Percentiles rank a stretch among this genome's conserved stretches.
These are phyloP conservation scores for Nyctereutes procyonoides DNA, from an alignment of 2,113 vertebrate species.

Conservation along the genomic window DNA sequence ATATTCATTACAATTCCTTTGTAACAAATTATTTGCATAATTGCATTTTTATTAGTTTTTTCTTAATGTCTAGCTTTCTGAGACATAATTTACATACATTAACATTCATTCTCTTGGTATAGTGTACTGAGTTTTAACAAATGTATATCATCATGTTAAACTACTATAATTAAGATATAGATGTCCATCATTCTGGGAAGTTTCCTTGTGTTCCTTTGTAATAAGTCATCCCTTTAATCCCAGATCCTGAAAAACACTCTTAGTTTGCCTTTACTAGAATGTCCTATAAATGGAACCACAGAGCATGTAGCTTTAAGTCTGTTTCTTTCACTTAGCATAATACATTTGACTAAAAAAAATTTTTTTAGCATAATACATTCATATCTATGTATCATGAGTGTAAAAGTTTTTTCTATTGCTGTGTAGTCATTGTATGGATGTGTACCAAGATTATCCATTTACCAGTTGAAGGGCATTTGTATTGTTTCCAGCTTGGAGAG, in stretches of 20 bases:
- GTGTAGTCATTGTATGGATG: neutral
- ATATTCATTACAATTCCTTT: neutral
- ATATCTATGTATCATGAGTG: neutral
- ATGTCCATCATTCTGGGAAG: neutral
- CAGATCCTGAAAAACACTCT: neutral
- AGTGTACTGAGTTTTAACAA: neutral
- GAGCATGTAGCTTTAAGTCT: neutral
- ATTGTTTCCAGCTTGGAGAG: neutral
- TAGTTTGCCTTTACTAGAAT: neutral
- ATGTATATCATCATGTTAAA: neutral
- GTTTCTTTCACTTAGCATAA: neutral
- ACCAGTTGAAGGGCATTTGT: neutral
- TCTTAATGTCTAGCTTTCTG: neutral
- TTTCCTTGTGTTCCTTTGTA: neutral
- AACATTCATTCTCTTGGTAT: neutral
- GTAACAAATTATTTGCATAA: neutral
- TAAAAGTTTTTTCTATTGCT: neutral
- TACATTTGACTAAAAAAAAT: neutral
- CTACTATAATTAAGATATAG: neutral
- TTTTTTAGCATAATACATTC: neutral
- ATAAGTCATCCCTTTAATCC: neutral
- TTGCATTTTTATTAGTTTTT: slow-evolving; percentile 1
- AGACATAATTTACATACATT: neutral
- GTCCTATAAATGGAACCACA: neutral
- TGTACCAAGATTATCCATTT: neutral